Base-by-base conservation (phyloP, 2,888 invertebrate genomes). In the Agrenia bidenticulata region DNA sequence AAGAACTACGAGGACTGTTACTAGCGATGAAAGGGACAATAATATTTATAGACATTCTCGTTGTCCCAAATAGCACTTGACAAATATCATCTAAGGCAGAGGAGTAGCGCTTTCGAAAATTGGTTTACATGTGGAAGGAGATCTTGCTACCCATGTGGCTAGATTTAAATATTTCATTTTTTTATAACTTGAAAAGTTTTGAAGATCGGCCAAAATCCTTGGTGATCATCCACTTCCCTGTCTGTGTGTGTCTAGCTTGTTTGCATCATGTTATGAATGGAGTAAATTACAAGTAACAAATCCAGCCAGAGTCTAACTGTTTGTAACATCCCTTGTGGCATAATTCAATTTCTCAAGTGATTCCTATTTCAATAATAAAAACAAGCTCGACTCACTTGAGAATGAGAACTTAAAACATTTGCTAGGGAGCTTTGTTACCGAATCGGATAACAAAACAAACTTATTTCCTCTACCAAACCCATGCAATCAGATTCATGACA, bases 1-100 rank as follows among this genome's bases (percentile, higher is more conserved):
- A 32, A 11, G 32, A 32, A 11, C 32, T 32, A 11, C 32, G 11
- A 32, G 4, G 32, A 11, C 32, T 32, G n/a, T n/a, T n/a, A n/a
- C n/a, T n/a, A n/a, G n/a, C n/a, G n/a, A n/a, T n/a, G 4, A 32
- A 7, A 32, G 32, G 32, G 32, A 32, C 32, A 11, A 11, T 5
- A 49, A 60, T 61, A 70, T 68, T 67, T 66, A 54, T 64, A 66
- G 66, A 71, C 67, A 71, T 66, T 66, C 66, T 66, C 68, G 66
- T 71, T 71, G 67, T 67, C 62, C 63, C 57, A 64, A 59, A 62
- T 71, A 67, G 68, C 70, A 71, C 67, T 71, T 71, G 70, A 71
- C 70, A 71, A 71, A 71, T 71, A 67, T 68, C 59, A n/a, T n/a
- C n/a, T n/a, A 63, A 58, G 66, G 21, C 45, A 70, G 65, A 64